Percentiles rank a stretch among this genome's conserved stretches.
Evolutionary conservation across 2,113 vertebrate species (phyloP).

Genomic region (Ciconia boyciana): DNA sequence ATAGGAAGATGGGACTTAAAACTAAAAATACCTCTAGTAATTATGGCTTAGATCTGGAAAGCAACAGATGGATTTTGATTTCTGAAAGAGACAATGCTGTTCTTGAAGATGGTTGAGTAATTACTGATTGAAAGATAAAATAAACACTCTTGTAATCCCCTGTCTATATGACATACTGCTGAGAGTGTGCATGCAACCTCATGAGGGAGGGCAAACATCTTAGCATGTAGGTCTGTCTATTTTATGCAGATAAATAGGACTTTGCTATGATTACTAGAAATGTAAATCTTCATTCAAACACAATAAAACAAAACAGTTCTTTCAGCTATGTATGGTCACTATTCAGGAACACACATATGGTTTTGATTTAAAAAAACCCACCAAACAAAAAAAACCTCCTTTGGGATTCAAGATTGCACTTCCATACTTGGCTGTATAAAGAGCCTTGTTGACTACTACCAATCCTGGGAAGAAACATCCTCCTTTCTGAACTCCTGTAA

Average conservation of each 20-base stretch:
- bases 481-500: not conserved
- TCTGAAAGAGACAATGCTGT: constrained; percentile 28
- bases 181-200: not conserved
- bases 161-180: not conserved
- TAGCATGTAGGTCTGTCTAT: not conserved
- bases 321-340: not conserved
- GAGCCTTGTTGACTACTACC: not conserved
- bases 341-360: not conserved
- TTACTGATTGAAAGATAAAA: constrained; percentile 14
- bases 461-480: not conserved
- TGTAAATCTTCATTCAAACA: not conserved
- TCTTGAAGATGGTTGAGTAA: constrained; percentile 23
- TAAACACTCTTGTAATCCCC: not conserved
- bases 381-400: not conserved
- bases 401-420: not conserved
- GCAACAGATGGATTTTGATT: not conserved
- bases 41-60: constrained; percentile 54
- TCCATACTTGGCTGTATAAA: not conserved
- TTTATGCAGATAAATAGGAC: not conserved
- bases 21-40: constrained; percentile 74
- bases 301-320: not conserved
- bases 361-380: not conserved
- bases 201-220: not conserved
- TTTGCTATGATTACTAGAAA: not conserved
- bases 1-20: constrained; percentile 54